Conservation (phyloP, 2,888 invertebrate genomes). For the Xanthorhoe spadicearia region DNA sequence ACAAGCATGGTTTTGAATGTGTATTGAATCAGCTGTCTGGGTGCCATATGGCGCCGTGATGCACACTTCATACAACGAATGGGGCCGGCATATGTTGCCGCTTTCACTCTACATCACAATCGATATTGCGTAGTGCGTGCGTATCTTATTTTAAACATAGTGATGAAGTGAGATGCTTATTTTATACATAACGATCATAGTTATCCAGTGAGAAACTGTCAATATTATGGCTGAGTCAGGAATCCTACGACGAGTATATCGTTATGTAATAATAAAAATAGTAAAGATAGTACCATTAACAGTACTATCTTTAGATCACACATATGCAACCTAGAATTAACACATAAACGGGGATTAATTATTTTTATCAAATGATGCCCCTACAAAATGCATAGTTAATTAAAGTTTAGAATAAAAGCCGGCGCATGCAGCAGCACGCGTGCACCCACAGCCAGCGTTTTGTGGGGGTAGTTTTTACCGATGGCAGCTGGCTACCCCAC, state of each 20-base stretch:
- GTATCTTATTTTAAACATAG: slow-evolving; percentile 23
- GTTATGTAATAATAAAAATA: too few species aligned
- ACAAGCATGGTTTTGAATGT: slow-evolving; percentile 42
- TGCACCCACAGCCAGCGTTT: slow-evolving; percentile 49
- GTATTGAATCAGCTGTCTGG: slow-evolving; percentile 73
- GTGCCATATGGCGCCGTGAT: slow-evolving; percentile 79
- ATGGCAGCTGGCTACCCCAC: slow-evolving; percentile 82
- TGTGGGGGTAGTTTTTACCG: slow-evolving; percentile 78
- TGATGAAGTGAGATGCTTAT: slow-evolving; percentile 17
- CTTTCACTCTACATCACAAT: slow-evolving; percentile 81
- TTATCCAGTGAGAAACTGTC: slow-evolving; percentile 22
- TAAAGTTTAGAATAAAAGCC: slow-evolving; percentile 41
- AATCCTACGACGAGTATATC: slow-evolving; percentile 11
- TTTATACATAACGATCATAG: slow-evolving; percentile 17
- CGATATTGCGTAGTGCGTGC: slow-evolving; percentile 60
- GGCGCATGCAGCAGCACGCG: slow-evolving; percentile 55
- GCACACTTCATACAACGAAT: slow-evolving; percentile 77
- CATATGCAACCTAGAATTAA: slow-evolving; percentile 7
- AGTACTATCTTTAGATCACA: not conserved
- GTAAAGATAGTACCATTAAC: too few species aligned
- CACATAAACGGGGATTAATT: slow-evolving; percentile 23
- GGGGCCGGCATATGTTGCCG: slow-evolving; percentile 81
- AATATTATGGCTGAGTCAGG: slow-evolving; percentile 21
- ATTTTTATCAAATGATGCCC: slow-evolving; percentile 30
- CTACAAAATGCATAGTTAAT: slow-evolving; percentile 42